phyloP scores from a whole-genome alignment of 2,113 vertebrate species.

The Phyllostomus discolor region DNA sequence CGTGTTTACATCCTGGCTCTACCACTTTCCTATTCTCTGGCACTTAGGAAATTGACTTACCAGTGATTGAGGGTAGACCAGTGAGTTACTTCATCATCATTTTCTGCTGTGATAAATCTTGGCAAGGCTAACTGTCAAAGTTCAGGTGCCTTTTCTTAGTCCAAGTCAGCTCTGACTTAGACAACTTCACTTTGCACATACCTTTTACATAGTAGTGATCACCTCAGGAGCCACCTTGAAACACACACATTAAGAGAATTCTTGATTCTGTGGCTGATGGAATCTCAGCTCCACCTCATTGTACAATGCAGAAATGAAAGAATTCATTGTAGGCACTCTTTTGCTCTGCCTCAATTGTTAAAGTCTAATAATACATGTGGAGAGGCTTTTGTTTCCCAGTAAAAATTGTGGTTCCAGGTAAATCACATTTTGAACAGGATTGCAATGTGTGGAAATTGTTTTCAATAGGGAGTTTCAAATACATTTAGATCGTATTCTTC shows the following conservation, averaged over 20 bases:
- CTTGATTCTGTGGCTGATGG: neutral
- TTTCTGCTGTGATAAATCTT: neutral
- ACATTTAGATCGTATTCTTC: neutral
- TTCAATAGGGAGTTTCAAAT: neutral
- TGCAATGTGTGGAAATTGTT: neutral
- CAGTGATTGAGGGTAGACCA: no score
- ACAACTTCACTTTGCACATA: neutral
- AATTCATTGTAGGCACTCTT: neutral
- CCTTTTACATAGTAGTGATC: neutral
- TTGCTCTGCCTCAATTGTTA: neutral
- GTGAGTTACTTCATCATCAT: neutral
- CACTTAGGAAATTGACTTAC: neutral
- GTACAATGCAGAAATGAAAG: neutral
- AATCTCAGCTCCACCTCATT: neutral
- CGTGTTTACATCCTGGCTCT: no score
- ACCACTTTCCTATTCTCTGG: neutral
- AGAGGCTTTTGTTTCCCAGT: neutral
- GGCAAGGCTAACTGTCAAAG: neutral
- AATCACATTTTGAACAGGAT: neutral
- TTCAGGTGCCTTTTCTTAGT: neutral
- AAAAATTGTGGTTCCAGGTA: neutral
- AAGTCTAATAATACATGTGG: neutral
- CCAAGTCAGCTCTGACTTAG: neutral
- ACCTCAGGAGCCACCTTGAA: neutral
- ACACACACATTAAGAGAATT: neutral